Evolutionary conservation across 37 sponge, comb jelly and placozoan species (phyloP).

Genomic region (Tethya wilhelma): DNA sequence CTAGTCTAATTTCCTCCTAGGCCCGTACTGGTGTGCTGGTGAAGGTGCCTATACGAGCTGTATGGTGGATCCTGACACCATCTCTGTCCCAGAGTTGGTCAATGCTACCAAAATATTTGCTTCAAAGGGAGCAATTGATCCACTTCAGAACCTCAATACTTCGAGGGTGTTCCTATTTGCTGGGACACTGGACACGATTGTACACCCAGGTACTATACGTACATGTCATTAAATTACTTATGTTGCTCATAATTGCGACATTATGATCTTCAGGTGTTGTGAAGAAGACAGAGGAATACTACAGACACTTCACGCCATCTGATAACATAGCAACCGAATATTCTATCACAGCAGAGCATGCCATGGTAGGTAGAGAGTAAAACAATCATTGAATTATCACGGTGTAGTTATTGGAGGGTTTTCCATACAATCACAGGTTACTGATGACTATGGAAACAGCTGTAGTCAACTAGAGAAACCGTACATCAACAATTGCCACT

Average conservation of each 20-base stretch:
- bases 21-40: slow-evolving; percentile 83
- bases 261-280: slow-evolving; percentile 72
- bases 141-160: slow-evolving; percentile 25
- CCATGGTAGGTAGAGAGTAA: slow-evolving; percentile 27
- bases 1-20: slow-evolving; percentile 6
- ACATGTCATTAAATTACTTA: no score
- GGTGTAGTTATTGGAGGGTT: no score
- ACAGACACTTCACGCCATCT: slow-evolving; percentile 22
- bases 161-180: slow-evolving; percentile 68
- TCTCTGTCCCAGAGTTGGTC: slow-evolving; percentile 64
- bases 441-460: slow-evolving; percentile 69
- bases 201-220: slow-evolving; percentile 53
- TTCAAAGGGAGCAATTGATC: slow-evolving; percentile 52
- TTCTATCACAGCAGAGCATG: slow-evolving; percentile 68
- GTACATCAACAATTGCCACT: slow-evolving; percentile 82
- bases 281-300: slow-evolving; percentile 68
- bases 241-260: no score
- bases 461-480: slow-evolving; percentile 54
- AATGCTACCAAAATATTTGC: slow-evolving; percentile 51
- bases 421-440: slow-evolving; percentile 43
- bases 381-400: no score
- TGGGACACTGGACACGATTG: slow-evolving; percentile 67
- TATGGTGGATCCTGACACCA: slow-evolving; percentile 40
- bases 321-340: slow-evolving; percentile 35
- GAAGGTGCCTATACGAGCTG: slow-evolving; percentile 57